phyloP scores from a whole-genome alignment of 1,140 invertebrate genomes.

The Pseudomyrmex pallidus region DNA sequence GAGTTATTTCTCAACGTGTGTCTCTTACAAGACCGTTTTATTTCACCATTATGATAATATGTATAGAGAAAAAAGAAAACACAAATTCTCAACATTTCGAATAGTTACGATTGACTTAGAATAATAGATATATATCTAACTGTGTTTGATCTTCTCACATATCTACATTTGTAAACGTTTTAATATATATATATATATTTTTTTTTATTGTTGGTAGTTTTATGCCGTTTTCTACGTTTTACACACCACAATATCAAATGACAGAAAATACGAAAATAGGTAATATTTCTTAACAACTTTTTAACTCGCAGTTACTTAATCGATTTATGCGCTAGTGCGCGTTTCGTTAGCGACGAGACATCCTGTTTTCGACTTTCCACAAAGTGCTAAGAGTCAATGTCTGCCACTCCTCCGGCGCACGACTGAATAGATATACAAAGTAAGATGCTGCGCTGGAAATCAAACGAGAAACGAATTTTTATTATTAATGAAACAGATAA shows the following conservation, averaged over 20 bases:
- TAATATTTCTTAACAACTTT: neutral
- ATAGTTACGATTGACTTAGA: neutral
- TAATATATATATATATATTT: no score
- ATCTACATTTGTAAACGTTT: neutral
- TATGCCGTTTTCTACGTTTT: neutral
- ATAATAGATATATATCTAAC: neutral
- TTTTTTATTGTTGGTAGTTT: neutral
- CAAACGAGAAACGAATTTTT: conserved; percentile 49
- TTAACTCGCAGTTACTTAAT: conserved; percentile 64
- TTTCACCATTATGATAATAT: no score
- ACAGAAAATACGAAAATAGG: conserved; percentile 2
- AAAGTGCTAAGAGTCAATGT: conserved; percentile 28
- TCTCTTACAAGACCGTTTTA: no score
- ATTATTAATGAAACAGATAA: conserved; percentile 38
- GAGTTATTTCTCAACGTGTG: no score
- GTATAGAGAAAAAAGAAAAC: no score
- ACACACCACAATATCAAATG: neutral
- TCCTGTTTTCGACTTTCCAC: conserved; percentile 82
- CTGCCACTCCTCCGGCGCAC: neutral
- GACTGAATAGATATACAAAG: conserved; percentile 18
- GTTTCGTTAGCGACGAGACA: conserved; percentile 77
- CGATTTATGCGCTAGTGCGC: conserved; percentile 63
- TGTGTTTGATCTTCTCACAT: no score
- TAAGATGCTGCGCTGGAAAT: conserved; percentile 8
- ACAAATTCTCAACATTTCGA: no score